A percentile compares a stretch with the other conserved stretches of the same genome.
Evolutionary conservation across 2,797 vertebrate genomes (phyloP).

Genomic region (Lutjanus argentimaculatus): DNA sequence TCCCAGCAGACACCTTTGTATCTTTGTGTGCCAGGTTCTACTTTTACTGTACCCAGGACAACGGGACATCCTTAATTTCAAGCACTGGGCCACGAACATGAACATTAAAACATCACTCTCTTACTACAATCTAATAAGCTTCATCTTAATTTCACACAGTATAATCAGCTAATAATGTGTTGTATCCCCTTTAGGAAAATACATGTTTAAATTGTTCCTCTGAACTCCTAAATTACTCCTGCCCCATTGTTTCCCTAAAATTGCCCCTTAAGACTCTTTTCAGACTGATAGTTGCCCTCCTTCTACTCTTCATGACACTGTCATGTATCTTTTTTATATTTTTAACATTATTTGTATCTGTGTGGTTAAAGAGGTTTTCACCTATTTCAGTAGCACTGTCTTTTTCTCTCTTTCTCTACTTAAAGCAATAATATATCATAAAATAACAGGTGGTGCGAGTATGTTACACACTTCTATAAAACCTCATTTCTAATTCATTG

Average conservation of each 20-base stretch:
- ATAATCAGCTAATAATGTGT: not conserved
- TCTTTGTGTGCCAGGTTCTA: no score
- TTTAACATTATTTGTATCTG: not conserved
- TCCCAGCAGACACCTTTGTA: no score
- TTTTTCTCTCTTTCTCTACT: not conserved
- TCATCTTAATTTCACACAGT: not conserved
- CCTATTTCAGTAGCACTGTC: not conserved
- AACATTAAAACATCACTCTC: not conserved
- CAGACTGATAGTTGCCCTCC: not conserved
- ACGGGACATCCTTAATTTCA: no score
- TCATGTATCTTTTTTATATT: not conserved
- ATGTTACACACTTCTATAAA: constrained; percentile 5
- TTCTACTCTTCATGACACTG: not conserved
- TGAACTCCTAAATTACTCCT: not conserved
- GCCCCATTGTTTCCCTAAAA: not conserved
- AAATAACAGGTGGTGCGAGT: not conserved
- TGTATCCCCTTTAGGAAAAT: not conserved
- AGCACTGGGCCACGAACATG: not conserved
- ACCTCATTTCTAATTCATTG: constrained; percentile 22
- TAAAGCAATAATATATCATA: constrained; percentile 7
- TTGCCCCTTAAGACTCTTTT: constrained; percentile 2
- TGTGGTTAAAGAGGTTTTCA: constrained; percentile 3
- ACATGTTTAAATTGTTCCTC: not conserved
- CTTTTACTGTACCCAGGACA: no score
- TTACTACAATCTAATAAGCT: not conserved